These are phyloP conservation scores for Mythimna loreyi DNA, from an alignment of 2,888 invertebrate genomes.

Conservation along the genomic window DNA sequence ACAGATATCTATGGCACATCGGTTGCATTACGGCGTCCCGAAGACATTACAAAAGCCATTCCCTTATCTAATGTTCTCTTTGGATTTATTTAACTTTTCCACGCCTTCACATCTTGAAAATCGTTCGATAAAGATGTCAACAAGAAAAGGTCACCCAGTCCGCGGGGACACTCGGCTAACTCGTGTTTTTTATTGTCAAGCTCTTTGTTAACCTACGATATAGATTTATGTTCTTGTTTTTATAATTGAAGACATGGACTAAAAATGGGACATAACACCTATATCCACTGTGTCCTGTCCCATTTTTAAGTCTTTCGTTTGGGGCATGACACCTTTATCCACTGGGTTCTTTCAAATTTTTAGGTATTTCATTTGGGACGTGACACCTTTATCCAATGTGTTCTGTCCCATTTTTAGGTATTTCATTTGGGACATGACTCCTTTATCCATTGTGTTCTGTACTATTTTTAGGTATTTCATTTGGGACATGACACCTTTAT, in stretches of 20 bases:
- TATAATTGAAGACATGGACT: conserved; percentile 3
- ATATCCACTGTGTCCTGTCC: too few relatives aligned
- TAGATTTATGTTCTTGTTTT: conserved; percentile 31
- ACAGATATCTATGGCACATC: conserved; percentile 87
- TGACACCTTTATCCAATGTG: too few relatives aligned
- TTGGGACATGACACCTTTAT: too few relatives aligned
- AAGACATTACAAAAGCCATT: conserved; percentile 90
- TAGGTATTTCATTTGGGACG: too few relatives aligned
- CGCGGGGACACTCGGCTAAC: conserved; percentile 72
- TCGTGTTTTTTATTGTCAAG: conserved; percentile 70
- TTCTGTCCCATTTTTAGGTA: too few relatives aligned
- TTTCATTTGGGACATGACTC: too few relatives aligned
- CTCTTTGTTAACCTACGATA: conserved; percentile 59
- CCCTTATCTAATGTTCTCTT: conserved; percentile 89
- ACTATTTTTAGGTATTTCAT: too few relatives aligned
- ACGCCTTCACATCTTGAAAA: conserved; percentile 87
- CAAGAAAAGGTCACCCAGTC: conserved; percentile 84
- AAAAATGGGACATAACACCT: too few relatives aligned
- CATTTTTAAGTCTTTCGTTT: too few relatives aligned
- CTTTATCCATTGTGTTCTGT: too few relatives aligned
- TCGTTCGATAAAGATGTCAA: conserved; percentile 89
- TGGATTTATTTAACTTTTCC: conserved; percentile 90
- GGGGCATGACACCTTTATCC: too few relatives aligned
- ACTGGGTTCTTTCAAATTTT: too few relatives aligned
- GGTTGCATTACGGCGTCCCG: conserved; percentile 89